phyloP scores from a whole-genome alignment of 2,797 vertebrate genomes.

The Heterohyrax brucei region DNA sequence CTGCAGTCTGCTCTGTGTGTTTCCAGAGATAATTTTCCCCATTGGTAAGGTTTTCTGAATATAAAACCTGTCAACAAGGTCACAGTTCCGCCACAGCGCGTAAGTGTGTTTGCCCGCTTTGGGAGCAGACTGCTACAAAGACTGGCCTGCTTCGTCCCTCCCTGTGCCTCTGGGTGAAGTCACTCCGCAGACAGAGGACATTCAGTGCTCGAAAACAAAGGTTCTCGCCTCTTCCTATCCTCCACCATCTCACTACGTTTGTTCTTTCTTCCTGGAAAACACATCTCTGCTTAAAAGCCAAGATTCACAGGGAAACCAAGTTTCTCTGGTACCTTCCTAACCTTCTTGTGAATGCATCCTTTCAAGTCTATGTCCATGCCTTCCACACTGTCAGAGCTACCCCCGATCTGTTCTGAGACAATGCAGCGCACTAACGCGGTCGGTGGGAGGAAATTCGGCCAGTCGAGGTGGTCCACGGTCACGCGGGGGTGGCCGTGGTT shows the following conservation, averaged over 20 bases:
- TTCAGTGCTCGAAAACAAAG: conserved; percentile 1
- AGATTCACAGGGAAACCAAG: conserved; percentile 16
- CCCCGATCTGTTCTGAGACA: neutral
- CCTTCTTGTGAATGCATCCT: neutral
- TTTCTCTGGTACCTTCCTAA: conserved; percentile 36
- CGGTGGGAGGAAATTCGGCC: neutral
- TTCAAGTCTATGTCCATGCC: neutral
- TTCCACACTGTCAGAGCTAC: conserved; percentile 2
- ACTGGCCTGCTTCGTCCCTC: neutral
- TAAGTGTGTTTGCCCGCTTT: neutral
- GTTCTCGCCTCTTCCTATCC: neutral
- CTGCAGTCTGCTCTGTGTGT: neutral
- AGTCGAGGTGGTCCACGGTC: neutral
- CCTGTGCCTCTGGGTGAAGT: neutral
- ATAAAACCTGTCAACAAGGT: conserved; percentile 12
- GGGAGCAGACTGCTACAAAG: conserved; percentile 3
- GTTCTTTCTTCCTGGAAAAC: neutral
- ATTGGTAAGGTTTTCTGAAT: conserved; percentile 21
- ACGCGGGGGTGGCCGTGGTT: neutral
- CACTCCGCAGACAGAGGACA: neutral
- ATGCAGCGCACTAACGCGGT: neutral
- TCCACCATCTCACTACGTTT: neutral
- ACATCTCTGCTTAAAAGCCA: conserved; percentile 22
- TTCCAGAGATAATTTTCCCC: conserved; percentile 20
- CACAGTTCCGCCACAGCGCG: neutral